Percentiles rank a stretch among this genome's conserved stretches.
Evolutionary conservation across 1,140 invertebrate genomes (phyloP).

Genomic region (Catajapyx aquilonaris): DNA sequence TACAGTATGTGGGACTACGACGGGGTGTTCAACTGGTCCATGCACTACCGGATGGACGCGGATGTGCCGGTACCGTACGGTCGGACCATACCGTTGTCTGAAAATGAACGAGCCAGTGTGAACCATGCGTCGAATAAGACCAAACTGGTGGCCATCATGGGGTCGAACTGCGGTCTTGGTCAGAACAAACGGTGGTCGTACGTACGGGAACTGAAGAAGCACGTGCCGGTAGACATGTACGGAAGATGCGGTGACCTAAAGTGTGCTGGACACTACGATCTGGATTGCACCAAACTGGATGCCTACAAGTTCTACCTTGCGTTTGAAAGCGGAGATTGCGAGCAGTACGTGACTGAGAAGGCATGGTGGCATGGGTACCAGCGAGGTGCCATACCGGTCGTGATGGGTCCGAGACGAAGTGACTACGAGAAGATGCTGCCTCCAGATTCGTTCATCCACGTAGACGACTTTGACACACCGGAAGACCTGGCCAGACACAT

Average conservation of each 20-base stretch:
- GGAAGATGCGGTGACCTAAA: slow-evolving; percentile 27
- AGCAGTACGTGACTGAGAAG: slow-evolving; percentile 48
- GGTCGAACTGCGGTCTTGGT: slow-evolving; percentile 36
- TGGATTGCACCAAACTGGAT: slow-evolving; percentile 29
- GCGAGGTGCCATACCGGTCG: slow-evolving; percentile 42
- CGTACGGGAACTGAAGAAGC: slow-evolving; percentile 29
- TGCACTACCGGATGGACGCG: too few species aligned
- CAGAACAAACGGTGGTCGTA: slow-evolving; percentile 32
- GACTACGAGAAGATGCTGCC: slow-evolving; percentile 34
- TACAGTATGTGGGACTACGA: too few species aligned
- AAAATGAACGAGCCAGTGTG: too few species aligned
- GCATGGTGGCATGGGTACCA: slow-evolving; percentile 37
- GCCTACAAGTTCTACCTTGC: slow-evolving; percentile 51
- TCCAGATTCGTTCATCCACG: slow-evolving; percentile 31
- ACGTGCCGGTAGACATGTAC: slow-evolving; percentile 32
- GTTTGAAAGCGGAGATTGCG: slow-evolving; percentile 49
- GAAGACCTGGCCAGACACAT: too few species aligned
- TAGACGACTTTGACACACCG: too few species aligned
- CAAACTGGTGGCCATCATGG: slow-evolving; percentile 31
- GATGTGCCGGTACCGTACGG: too few species aligned
- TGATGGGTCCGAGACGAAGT: slow-evolving; percentile 32
- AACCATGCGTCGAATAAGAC: too few species aligned
- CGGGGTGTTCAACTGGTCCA: too few species aligned
- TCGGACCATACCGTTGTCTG: too few species aligned
- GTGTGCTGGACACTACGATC: slow-evolving; percentile 35